A percentile compares a stretch with the other conserved stretches of the same genome.
These are phyloP conservation scores for Castor canadensis DNA, from an alignment of 2,113 vertebrate genomes.

Conservation along the genomic window DNA sequence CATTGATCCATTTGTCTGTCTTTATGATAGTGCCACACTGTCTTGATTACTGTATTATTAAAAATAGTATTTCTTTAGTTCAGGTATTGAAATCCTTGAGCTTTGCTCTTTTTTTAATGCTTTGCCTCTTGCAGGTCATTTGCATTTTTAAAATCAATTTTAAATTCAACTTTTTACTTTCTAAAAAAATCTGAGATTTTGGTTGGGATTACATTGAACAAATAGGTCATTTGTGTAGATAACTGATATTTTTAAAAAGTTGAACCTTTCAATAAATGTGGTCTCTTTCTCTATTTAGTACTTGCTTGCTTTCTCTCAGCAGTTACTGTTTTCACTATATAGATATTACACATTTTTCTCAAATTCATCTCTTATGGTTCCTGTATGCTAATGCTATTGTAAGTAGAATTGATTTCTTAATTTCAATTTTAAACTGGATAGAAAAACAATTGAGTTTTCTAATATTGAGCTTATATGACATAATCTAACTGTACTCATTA, in stretches of 20 bases:
- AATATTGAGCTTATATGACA: neutral
- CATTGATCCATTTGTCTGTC: neutral
- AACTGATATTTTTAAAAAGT: neutral
- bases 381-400: neutral
- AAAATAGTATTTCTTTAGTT: neutral
- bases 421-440: conserved; percentile 32
- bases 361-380: conserved; percentile 14
- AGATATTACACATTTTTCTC: neutral
- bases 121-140: neutral
- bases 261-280: neutral
- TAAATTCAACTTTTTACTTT: neutral
- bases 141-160: conserved; percentile 17
- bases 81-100: neutral
- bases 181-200: conserved; percentile 16
- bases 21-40: neutral
- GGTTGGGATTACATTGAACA: neutral
- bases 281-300: neutral
- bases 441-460: neutral
- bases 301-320: neutral
- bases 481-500: neutral
- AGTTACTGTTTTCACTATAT: neutral
- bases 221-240: neutral
- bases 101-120: neutral
- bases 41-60: neutral
- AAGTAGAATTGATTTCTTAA: conserved; percentile 26